A percentile compares a stretch with the other conserved stretches of the same genome.
phyloP scores from a whole-genome alignment of 2,113 vertebrate species.

The Microtus ochrogaster region DNA sequence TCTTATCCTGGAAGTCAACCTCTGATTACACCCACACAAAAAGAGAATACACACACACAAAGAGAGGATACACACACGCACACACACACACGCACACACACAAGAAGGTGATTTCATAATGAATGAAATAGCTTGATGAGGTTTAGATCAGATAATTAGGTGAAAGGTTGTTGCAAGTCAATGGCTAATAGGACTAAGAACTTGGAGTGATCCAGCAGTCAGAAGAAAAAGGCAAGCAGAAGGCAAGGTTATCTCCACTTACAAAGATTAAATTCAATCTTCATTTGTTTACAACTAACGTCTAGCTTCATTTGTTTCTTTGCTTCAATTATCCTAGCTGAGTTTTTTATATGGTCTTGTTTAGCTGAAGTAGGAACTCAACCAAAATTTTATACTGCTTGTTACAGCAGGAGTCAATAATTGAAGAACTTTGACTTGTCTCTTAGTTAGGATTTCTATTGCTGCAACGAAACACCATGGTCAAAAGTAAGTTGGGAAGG shows the following conservation, averaged over 20 bases:
- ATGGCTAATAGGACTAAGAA: background rate
- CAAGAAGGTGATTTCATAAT: background rate
- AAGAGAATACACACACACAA: background rate
- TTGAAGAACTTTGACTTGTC: no score
- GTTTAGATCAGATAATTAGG: background rate
- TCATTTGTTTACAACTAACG: background rate
- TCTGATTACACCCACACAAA: background rate
- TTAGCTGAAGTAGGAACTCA: background rate
- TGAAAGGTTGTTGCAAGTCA: background rate
- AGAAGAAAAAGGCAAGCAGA: background rate
- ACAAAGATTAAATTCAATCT: background rate
- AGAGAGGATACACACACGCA: no score
- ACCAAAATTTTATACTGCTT: background rate
- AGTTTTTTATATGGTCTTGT: constrained; percentile 43
- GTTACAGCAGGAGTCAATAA: no score
- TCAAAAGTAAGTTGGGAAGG: no score
- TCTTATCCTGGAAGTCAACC: background rate
- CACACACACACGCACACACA: background rate
- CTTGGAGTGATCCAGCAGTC: background rate
- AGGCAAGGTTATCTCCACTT: background rate
- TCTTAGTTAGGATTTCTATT: no score
- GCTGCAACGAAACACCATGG: no score
- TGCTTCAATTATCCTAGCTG: background rate
- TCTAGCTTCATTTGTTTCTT: background rate
- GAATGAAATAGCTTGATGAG: background rate